Evolutionary conservation across 2,113 vertebrate species (phyloP).

Genomic region (Thryonomys swinderianus): DNA sequence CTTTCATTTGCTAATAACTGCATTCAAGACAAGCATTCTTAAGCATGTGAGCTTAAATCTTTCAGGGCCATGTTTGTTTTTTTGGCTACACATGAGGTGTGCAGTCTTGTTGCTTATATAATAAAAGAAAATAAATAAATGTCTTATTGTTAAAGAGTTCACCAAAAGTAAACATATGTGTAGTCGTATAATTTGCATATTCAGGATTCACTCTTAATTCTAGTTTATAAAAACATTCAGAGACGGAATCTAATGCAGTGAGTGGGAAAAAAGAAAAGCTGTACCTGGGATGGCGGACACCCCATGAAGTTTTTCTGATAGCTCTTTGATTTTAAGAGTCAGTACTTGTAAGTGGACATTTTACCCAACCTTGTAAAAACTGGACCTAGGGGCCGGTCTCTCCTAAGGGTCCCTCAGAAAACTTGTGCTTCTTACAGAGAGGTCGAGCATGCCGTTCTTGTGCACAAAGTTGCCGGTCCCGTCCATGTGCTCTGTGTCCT

Average conservation of each 20-base stretch:
- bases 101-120: slow-evolving; percentile 35
- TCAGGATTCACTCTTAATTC: background rate
- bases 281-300: background rate
- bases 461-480: slow-evolving; percentile 98
- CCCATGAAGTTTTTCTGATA: background rate
- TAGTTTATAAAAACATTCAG: slow-evolving; percentile 23
- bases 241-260: slow-evolving; percentile 22
- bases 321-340: slow-evolving; percentile 12
- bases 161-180: background rate
- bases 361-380: slow-evolving; percentile 49
- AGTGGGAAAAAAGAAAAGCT: background rate
- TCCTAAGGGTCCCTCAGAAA: slow-evolving; percentile 54
- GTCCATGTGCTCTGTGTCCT: slow-evolving; percentile 97
- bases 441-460: slow-evolving; percentile 99
- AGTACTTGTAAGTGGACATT: slow-evolving; percentile 33
- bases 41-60: slow-evolving; percentile 46
- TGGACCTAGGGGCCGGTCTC: background rate
- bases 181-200: background rate
- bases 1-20: slow-evolving; percentile 65
- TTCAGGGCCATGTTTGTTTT: slow-evolving; percentile 45
- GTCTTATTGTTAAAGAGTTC: background rate
- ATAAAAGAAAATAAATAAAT: slow-evolving; percentile 39
- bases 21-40: slow-evolving; percentile 53
- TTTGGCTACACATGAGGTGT: background rate
- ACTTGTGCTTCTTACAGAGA: slow-evolving; percentile 89